A percentile compares a stretch with the other conserved stretches of the same genome.
These are phyloP conservation scores for Entomobrya multifasciata DNA, from an alignment of 2,888 invertebrate species.

Conservation along the genomic window DNA sequence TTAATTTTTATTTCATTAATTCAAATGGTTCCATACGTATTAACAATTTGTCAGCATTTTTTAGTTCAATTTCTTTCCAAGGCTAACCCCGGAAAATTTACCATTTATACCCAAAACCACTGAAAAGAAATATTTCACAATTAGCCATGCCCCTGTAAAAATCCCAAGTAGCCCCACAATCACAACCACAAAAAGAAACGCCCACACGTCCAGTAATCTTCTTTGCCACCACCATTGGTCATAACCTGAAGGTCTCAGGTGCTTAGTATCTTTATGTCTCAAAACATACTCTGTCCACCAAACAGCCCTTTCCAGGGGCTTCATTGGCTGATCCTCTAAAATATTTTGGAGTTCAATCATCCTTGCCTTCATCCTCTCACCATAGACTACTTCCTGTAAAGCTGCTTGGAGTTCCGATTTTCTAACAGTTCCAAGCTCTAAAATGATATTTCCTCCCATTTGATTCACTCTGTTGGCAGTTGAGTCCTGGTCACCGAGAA, in stretches of 20 bases:
- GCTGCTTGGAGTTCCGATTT: slow-evolving; percentile 41
- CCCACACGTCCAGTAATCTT: slow-evolving; percentile 64
- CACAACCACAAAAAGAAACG: slow-evolving; percentile 16
- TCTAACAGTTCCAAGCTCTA: slow-evolving; percentile 65
- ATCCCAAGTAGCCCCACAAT: slow-evolving; percentile 32
- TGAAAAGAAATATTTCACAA: too few relatives aligned
- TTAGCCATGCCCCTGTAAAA: too few relatives aligned
- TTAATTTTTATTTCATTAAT: too few relatives aligned
- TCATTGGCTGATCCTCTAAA: slow-evolving; percentile 38
- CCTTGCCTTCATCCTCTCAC: neutral
- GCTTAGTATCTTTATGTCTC: slow-evolving; percentile 53
- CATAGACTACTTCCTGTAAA: slow-evolving; percentile 16
- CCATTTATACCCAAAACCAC: too few relatives aligned
- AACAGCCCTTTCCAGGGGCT: slow-evolving; percentile 30
- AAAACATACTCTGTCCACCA: slow-evolving; percentile 69
- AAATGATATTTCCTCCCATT: slow-evolving; percentile 52
- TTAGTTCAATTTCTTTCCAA: too few relatives aligned
- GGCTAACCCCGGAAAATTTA: too few relatives aligned
- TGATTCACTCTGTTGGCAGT: slow-evolving; percentile 60
- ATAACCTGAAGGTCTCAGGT: slow-evolving; percentile 44
- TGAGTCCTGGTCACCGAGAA: slow-evolving; percentile 72
- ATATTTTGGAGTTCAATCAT: slow-evolving; percentile 43
- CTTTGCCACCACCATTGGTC: slow-evolving; percentile 66
- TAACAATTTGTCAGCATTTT: too few relatives aligned
- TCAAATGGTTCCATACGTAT: too few relatives aligned